Percentiles rank a stretch among this genome's conserved stretches.
phyloP scores from a whole-genome alignment of 2,797 vertebrate species.

The Bradypus variegatus region DNA sequence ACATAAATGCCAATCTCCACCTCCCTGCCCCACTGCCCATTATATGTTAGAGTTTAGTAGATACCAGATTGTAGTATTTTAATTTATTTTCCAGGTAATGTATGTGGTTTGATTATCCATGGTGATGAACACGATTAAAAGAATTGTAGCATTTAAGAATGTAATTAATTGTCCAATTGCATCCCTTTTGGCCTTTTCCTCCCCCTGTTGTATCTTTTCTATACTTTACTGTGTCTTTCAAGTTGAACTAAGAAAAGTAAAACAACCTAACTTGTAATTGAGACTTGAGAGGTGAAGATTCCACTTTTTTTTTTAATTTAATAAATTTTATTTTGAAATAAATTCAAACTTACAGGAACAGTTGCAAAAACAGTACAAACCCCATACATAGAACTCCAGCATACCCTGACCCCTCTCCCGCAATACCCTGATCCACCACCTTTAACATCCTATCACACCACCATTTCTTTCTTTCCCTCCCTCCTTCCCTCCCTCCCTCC shows the following conservation, averaged over 20 bases:
- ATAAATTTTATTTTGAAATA: no score
- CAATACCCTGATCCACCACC: no score
- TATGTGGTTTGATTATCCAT: neutral
- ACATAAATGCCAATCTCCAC: neutral
- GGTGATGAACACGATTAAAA: neutral
- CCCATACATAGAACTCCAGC: no score
- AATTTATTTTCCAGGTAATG: neutral
- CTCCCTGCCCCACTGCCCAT: accelerated
- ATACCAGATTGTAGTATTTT: neutral
- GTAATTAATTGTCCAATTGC: neutral
- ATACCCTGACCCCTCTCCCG: no score
- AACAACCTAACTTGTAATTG: constrained; percentile 3
- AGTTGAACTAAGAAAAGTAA: neutral
- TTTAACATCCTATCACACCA: no score
- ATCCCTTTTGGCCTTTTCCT: neutral
- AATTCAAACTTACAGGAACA: no score
- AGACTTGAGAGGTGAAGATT: neutral
- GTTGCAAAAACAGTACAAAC: no score
- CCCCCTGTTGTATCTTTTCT: neutral
- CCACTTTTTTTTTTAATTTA: no score
- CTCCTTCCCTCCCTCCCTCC: no score
- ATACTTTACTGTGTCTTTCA: neutral
- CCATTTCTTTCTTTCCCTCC: no score
- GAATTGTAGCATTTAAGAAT: constrained; percentile 1
- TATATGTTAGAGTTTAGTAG: neutral